Evolutionary conservation across 2,888 invertebrate genomes (phyloP).

Genomic region (Celastrina argiolus): DNA sequence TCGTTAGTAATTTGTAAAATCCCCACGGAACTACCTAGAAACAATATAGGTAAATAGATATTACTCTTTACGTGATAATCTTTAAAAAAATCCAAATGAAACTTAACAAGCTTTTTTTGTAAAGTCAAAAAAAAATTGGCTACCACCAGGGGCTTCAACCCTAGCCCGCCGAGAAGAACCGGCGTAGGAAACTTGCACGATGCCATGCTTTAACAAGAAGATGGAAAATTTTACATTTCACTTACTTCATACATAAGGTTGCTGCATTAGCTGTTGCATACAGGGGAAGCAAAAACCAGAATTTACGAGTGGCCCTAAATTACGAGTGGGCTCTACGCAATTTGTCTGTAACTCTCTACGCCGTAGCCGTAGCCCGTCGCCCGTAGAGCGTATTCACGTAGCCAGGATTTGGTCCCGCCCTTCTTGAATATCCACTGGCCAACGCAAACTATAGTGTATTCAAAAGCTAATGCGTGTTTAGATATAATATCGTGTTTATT

Average conservation of each 20-base stretch:
- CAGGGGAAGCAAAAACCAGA: background rate
- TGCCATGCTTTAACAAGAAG: no score
- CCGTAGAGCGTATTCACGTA: background rate
- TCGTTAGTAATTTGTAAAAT: constrained; percentile 70
- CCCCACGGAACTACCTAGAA: constrained; percentile 70
- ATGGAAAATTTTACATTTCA: no score
- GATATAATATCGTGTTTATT: no score
- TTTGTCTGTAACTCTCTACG: background rate
- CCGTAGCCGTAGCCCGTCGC: background rate
- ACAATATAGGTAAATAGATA: constrained; percentile 13
- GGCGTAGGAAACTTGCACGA: no score
- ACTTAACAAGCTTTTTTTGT: no score
- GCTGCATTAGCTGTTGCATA: no score
- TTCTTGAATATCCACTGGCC: background rate
- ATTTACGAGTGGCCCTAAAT: background rate
- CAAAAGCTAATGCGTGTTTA: no score
- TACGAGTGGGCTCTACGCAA: background rate
- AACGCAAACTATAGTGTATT: background rate
- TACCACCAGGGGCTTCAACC: no score
- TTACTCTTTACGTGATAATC: background rate
- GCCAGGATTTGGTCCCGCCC: background rate
- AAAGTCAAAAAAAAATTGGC: no score
- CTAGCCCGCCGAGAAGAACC: no score
- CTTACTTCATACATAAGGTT: no score
- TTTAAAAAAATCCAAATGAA: no score